Evolutionary conservation across 2,888 invertebrate genomes (phyloP), one percentile per base, ranked within the genome.

Genomic region (Halocaridina rubra): DNA sequence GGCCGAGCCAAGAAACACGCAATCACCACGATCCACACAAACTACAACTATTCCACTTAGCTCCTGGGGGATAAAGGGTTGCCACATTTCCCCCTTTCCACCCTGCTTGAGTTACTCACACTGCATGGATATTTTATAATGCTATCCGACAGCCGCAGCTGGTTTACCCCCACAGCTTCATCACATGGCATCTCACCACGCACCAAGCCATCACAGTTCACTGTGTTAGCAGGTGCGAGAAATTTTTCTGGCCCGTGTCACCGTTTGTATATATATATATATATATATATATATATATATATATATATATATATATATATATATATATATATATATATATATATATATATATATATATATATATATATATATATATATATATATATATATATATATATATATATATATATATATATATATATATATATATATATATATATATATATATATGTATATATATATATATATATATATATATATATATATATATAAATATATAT

Each of bases 341-440:
- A n/a, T n/a, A n/a, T n/a, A n/a, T n/a, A n/a, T n/a, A n/a, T n/a
- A n/a, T n/a, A n/a, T n/a, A n/a, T n/a, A n/a, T n/a, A n/a, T n/a
- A n/a, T n/a, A n/a, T n/a, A n/a, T n/a, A n/a, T n/a, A n/a, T n/a
- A n/a, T n/a, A n/a, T n/a, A n/a, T n/a, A n/a, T n/a, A n/a, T n/a
- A 67, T 24, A 8, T 67, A 67, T 24, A 67, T 67, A 69, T 24
- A 69, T 24, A 69, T 24, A 69, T 69, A 69, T 69, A 69, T 69
- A 27, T 69, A 69, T 69, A 69, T 69, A 24, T 69, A 69, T 69
- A 69, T 24, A 69, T 29, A 69, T 24, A 69, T 69, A 29, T 69
- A 24, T 69, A 24, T 69, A 29, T 69, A 24, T 24, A 24, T 69
- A 24, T 64, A 10, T 3, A 10, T 64, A 10, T 64, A 10, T 64